phyloP scores from a whole-genome alignment of 2,113 vertebrate species.

The Thunnus maccoyii region DNA sequence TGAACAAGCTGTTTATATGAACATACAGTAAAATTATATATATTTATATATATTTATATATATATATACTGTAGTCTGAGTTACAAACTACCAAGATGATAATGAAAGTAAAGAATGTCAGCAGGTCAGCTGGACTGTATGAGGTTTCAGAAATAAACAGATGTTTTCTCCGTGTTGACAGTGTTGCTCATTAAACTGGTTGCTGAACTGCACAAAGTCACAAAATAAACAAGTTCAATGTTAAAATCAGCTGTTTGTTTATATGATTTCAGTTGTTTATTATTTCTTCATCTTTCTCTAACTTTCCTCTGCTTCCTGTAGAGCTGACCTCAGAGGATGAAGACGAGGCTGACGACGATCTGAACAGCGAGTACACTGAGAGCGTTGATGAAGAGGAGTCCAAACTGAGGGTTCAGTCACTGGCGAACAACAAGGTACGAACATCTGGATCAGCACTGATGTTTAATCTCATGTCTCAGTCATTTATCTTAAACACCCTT shows the following conservation, averaged over 20 bases:
- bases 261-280: no score
- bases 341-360: conserved; percentile 73
- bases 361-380: conserved; percentile 80
- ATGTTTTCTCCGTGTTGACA: background rate
- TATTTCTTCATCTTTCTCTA: no score
- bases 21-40: background rate
- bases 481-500: no score
- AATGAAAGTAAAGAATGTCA: background rate
- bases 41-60: no score
- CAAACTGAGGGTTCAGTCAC: conserved; percentile 55
- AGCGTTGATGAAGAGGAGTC: conserved; percentile 85
- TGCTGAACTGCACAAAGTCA: conserved; percentile 16
- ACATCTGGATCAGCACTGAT: background rate
- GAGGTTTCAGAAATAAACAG: background rate
- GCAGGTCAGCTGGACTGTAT: no score
- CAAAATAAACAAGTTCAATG: no score
- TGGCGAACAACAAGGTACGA: conserved; percentile 78
- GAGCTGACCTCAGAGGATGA: conserved; percentile 79
- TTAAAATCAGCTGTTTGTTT: no score
- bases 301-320: conserved; percentile 39
- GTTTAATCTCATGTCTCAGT: no score
- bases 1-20: background rate
- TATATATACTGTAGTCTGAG: no score
- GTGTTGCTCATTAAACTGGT: background rate
- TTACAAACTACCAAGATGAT: no score